Percentiles rank a stretch among this genome's conserved stretches.
Conservation (phyloP, 2,113 vertebrate species). For the Catharus fuscescens region DNA sequence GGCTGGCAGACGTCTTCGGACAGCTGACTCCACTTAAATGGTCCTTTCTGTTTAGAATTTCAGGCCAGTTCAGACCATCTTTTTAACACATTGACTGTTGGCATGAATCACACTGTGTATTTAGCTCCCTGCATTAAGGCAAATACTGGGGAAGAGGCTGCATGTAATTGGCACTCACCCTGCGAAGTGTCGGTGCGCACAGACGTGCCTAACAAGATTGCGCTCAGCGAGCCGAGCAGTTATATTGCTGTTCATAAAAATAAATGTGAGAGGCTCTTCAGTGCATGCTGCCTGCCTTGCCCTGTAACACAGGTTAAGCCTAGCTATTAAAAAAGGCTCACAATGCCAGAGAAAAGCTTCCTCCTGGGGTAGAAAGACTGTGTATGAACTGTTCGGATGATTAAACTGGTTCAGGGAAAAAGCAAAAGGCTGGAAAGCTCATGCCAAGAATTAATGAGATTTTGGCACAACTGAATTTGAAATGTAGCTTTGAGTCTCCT, state of each 20-base stretch:
- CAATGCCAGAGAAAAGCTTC: not conserved
- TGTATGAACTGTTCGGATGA: not conserved
- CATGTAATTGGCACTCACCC: not conserved
- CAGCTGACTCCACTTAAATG: conserved; percentile 56
- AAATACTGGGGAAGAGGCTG: not conserved
- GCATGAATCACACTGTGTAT: not conserved
- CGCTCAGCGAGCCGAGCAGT: not conserved
- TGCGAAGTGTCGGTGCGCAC: not conserved
- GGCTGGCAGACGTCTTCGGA: not conserved
- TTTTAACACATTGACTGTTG: conserved; percentile 32
- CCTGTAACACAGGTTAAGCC: not conserved
- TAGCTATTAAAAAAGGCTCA: conserved; percentile 3
- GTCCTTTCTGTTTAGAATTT: conserved; percentile 31
- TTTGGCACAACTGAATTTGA: conserved; percentile 20
- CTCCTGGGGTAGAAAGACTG: not conserved
- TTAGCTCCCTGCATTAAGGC: not conserved
- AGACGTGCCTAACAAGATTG: not conserved
- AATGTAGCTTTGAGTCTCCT: not conserved
- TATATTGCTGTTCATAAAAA: not conserved
- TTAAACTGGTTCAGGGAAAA: not conserved
- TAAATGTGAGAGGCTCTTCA: not conserved
- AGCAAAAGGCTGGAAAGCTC: conserved; percentile 5
- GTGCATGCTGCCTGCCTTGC: not conserved
- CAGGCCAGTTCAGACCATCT: not conserved
- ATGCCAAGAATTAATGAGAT: conserved; percentile 44